Evolutionary conservation across 1,140 invertebrate species (phyloP).

Genomic region (Eumeta japonica): DNA sequence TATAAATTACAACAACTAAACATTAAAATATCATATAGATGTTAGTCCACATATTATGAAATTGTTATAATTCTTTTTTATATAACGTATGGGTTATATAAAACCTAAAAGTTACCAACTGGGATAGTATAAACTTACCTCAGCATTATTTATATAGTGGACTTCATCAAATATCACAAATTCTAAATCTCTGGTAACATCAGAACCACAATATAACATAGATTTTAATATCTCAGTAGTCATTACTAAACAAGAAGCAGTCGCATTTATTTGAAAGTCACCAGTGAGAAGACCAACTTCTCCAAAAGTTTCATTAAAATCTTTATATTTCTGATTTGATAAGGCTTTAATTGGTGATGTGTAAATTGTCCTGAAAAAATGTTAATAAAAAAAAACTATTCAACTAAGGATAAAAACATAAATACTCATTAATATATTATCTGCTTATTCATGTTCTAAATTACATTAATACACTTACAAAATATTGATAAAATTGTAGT

Average conservation of each 20-base stretch:
- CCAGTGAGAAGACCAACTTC: conserved; percentile 95
- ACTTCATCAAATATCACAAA: conserved; percentile 99
- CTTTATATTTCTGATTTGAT: conserved; percentile 98
- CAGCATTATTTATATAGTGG: conserved; percentile 97
- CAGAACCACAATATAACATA: conserved; percentile 95
- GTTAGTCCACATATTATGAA: no score
- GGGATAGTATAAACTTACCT: conserved; percentile 70
- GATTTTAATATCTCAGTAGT: conserved; percentile 98
- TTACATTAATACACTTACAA: no score
- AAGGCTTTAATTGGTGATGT: conserved; percentile 99
- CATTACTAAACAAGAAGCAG: conserved; percentile 96
- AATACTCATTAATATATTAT: no score
- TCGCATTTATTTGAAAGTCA: conserved; percentile 93
- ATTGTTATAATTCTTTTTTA: no score
- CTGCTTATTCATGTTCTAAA: no score
- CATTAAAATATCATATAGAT: background rate
- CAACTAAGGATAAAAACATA: no score
- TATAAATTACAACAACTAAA: no score
- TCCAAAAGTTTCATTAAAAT: conserved; percentile 91
- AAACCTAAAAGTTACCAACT: no score
- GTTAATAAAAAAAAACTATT: conserved; percentile 15
- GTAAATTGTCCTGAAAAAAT: conserved; percentile 82
- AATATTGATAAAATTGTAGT: no score
- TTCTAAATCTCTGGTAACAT: conserved; percentile 92
- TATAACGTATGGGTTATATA: no score